Evolutionary conservation across 2,797 vertebrate genomes (phyloP).

Genomic region (Gallinago stenura): DNA sequence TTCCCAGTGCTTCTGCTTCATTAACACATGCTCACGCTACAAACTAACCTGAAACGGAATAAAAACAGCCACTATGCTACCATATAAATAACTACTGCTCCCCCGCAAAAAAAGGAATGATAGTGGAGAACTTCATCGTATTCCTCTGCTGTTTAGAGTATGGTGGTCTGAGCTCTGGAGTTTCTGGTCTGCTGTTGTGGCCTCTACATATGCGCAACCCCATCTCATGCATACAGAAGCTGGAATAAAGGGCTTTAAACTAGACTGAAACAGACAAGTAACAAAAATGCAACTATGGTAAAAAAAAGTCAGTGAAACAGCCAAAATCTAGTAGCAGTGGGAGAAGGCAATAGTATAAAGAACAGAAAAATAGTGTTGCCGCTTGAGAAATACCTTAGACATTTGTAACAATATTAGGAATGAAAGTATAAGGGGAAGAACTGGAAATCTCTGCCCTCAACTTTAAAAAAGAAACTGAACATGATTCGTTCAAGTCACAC

Average conservation of each 20-base stretch:
- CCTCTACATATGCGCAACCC: background rate
- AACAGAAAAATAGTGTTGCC: background rate
- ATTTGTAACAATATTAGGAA: background rate
- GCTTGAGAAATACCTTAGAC: background rate
- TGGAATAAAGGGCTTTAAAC: background rate
- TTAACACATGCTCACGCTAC: fast-evolving
- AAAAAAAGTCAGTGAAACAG: background rate
- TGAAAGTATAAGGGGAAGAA: background rate
- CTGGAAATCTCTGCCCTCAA: background rate
- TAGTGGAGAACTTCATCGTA: background rate
- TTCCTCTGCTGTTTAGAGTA: background rate
- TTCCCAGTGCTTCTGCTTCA: background rate
- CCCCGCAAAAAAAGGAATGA: background rate
- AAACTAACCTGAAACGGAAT: fast-evolving
- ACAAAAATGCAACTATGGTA: background rate
- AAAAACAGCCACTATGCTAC: background rate
- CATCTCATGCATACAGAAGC: background rate
- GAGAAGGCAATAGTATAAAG: background rate
- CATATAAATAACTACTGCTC: background rate
- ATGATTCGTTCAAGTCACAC: background rate
- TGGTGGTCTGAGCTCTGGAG: background rate
- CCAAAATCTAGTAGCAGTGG: background rate
- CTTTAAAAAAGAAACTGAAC: background rate
- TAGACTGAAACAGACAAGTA: background rate
- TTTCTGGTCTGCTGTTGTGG: background rate